A percentile compares a stretch with the other conserved stretches of the same genome.
Evolutionary conservation across 2,113 vertebrate genomes (phyloP).

Genomic region (Passerina amoena): DNA sequence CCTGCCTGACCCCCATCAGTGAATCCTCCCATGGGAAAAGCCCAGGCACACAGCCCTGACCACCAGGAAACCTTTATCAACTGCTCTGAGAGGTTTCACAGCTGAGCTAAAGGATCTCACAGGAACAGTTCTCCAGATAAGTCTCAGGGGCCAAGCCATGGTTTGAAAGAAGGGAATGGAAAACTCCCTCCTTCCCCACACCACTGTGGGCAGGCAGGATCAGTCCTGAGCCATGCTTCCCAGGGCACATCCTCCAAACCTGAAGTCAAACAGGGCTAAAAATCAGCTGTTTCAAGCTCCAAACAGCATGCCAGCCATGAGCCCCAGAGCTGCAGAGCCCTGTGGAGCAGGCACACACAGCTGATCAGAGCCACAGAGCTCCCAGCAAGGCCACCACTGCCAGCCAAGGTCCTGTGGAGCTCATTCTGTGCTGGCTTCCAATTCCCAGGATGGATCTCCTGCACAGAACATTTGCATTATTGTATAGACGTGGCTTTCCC

Average conservation of each 20-base stretch:
- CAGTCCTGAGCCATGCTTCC: background rate
- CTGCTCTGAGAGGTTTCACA: background rate
- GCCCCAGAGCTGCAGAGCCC: background rate
- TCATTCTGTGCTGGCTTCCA: accelerated
- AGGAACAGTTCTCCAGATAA: background rate
- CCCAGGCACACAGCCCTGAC: background rate
- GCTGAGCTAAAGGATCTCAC: background rate
- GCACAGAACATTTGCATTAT: background rate
- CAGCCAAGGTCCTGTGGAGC: background rate
- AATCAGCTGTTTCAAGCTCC: background rate
- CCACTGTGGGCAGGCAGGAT: background rate
- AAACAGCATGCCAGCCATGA: background rate
- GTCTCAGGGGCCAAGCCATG: accelerated
- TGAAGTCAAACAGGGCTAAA: background rate
- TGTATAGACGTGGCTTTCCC: background rate
- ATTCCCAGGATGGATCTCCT: background rate
- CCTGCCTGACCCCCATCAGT: background rate
- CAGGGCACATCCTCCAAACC: background rate
- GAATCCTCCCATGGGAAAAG: background rate
- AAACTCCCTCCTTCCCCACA: background rate
- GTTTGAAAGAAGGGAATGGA: background rate
- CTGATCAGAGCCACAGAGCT: background rate
- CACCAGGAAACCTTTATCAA: background rate
- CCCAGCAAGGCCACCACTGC: accelerated
- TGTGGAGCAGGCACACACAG: accelerated